These are phyloP conservation scores for Choloepus didactylus DNA, from an alignment of 2,797 vertebrate species.

Conservation along the genomic window DNA sequence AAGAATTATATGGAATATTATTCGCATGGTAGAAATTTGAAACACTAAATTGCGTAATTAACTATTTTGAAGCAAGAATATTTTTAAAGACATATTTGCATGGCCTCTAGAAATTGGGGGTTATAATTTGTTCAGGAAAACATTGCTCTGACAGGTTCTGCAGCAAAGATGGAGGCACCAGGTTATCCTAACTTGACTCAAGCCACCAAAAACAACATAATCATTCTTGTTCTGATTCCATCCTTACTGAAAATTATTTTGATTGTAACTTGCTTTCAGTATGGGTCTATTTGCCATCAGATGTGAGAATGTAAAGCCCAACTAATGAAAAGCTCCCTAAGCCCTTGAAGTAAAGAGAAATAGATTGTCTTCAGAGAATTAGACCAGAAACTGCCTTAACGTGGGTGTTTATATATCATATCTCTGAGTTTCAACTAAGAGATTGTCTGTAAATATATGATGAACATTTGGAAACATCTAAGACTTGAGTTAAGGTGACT, in stretches of 20 bases:
- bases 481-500: constrained; percentile 7
- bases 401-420: neutral
- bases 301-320: neutral
- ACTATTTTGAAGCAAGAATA: neutral
- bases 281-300: neutral
- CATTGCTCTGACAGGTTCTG: neutral
- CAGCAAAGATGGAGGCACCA: neutral
- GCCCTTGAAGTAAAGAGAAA: neutral
- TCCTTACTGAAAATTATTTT: neutral
- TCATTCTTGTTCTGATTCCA: neutral
- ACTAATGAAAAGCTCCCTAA: neutral
- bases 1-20: constrained; percentile 32
- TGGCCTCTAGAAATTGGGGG: neutral
- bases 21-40: neutral
- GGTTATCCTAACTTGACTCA: neutral
- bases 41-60: neutral
- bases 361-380: neutral
- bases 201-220: neutral
- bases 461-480: constrained; percentile 45
- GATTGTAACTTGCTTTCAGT: constrained; percentile 20
- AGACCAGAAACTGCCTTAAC: neutral
- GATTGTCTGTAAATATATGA: neutral
- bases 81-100: neutral
- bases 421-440: neutral
- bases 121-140: constrained; percentile 23